These are phyloP conservation scores for Babyrousa celebensis DNA, from an alignment of 2,797 vertebrate genomes.

Conservation along the genomic window DNA sequence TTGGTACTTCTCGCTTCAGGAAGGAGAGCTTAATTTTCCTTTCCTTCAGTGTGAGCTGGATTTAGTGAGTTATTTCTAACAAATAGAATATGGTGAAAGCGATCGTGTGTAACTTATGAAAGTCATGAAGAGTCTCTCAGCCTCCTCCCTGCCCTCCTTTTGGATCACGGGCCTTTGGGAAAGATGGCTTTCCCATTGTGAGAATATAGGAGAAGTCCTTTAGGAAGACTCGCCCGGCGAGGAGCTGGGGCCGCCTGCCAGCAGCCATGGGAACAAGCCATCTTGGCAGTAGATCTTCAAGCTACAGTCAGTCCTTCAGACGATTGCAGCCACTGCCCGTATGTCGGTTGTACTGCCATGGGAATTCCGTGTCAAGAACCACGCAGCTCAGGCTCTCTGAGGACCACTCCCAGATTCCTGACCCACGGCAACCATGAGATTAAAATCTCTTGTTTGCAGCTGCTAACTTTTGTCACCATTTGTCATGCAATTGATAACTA, in stretches of 20 bases:
- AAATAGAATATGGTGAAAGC: background rate
- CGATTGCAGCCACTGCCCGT: background rate
- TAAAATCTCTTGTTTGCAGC: background rate
- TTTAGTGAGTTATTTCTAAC: background rate
- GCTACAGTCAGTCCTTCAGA: background rate
- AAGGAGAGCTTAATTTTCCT: background rate
- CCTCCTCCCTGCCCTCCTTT: background rate
- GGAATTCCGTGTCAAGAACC: background rate
- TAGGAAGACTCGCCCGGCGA: background rate
- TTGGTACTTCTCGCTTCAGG: background rate
- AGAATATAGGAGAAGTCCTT: background rate
- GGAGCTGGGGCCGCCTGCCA: background rate
- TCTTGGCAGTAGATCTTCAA: background rate
- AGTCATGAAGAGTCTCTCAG: background rate
- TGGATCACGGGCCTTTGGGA: background rate
- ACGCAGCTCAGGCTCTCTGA: background rate
- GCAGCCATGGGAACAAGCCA: background rate
- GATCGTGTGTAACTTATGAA: too few relatives aligned
- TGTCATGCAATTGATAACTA: background rate
- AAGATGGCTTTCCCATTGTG: background rate
- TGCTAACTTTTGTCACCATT: background rate
- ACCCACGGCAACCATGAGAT: background rate
- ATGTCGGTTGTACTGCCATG: rapidly evolving
- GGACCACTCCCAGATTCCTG: background rate
- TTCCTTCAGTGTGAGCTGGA: background rate